A percentile compares a stretch with the other conserved stretches of the same genome.
phyloP scores from a whole-genome alignment of 2,797 vertebrate species.

The Glyptemys insculpta region DNA sequence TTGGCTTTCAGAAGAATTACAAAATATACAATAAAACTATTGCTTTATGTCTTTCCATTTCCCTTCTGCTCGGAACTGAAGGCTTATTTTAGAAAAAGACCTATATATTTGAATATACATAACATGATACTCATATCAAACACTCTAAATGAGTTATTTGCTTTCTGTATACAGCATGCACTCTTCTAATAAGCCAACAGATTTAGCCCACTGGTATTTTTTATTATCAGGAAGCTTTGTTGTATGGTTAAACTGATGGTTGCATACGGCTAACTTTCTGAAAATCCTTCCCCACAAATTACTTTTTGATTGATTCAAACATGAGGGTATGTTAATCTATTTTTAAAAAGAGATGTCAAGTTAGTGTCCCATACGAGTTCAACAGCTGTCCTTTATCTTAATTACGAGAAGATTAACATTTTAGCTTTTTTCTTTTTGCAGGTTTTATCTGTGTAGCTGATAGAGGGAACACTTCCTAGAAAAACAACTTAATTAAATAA shows the following conservation, averaged over 20 bases:
- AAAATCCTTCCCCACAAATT: constrained; percentile 17
- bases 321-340: not conserved
- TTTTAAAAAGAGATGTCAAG: not conserved
- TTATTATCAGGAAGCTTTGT: not conserved
- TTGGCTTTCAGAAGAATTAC: constrained; percentile 48
- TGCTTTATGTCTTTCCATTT: not conserved
- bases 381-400: not conserved
- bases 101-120: not conserved
- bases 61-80: not conserved
- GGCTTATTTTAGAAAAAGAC: not conserved
- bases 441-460: not conserved
- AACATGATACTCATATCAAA: not conserved
- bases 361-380: not conserved
- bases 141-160: not conserved
- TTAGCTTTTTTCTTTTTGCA: not conserved
- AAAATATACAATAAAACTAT: constrained; percentile 24
- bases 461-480: not conserved
- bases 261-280: not conserved
- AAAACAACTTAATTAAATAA: not conserved
- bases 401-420: not conserved
- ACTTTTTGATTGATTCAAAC: not conserved
- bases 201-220: not conserved
- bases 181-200: not conserved
- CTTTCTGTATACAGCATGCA: not conserved
- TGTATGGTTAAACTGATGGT: not conserved